Evolutionary conservation across 2,888 invertebrate species (phyloP), one percentile per base, ranked within the genome.

Genomic region (Periphyllus acericola): DNA sequence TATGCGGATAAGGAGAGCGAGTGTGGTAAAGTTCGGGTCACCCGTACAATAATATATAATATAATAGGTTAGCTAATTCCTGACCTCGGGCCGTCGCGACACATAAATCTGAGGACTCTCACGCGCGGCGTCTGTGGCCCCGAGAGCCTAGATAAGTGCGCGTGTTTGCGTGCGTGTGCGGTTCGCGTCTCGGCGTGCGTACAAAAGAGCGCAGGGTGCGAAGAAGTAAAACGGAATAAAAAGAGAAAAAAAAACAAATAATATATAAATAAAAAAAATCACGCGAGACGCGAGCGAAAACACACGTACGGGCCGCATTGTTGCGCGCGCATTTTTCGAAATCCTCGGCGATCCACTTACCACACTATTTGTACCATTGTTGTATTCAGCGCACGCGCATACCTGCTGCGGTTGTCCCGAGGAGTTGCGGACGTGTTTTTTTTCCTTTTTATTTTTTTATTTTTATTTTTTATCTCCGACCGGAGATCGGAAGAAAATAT

Each of bases 261-360:
- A 60, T 60, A 60, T 40, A 79, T 60, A 1, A 80, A 40, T 80
- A 80, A 80, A 55, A 82, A 46, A 81, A 60, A 60, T 21, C 19
- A 25, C 19, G 60, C 60, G 60, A 60, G 25, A 60, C 25, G 25
- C 60, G 21, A 25, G 19, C 60, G 21, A 46, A 60, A 19, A 21
- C 60, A 60, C 60, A 60, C 60, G 21, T 74, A 55, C 34, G n/a
- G 32, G 52, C 17, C 46, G 80, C 80, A 87, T 80, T 80, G 86
- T 80, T 74, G 86, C 80, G 60, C 68, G 80, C 72, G 87, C 87
- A 87, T 87, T 66, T 81, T 86, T 87, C 74, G 87, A 87, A 87
- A 87, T 87, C 87, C 87, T 81, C 80, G 29, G 79, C 87, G 87
- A 87, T 87, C 87, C 87, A 87, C 87, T 87, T 87, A 87, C 80